phyloP scores from a whole-genome alignment of 1,140 invertebrate genomes.

The Trichoplusia ni region DNA sequence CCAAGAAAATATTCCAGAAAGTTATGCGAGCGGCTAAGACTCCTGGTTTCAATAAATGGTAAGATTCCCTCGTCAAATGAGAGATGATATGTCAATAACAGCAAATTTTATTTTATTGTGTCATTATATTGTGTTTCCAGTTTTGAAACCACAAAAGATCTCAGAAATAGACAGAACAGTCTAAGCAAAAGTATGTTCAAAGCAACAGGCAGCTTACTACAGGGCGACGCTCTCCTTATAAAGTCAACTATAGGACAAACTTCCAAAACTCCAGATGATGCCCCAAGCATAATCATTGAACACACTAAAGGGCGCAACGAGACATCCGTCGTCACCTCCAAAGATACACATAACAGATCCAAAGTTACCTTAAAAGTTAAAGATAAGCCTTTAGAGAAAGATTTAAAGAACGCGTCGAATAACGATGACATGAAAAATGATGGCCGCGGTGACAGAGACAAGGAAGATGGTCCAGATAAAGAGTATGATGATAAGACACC shows the following conservation, averaged over 20 bases:
- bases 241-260: constrained; percentile 66
- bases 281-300: constrained; percentile 52
- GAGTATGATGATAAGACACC: constrained; percentile 76
- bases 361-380: constrained; percentile 30
- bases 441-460: constrained; percentile 48
- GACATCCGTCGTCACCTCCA: constrained; percentile 35
- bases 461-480: constrained; percentile 60
- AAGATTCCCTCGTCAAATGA: no score
- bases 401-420: constrained; percentile 66
- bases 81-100: no score
- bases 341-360: constrained; percentile 34
- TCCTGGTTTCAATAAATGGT: constrained; percentile 71
- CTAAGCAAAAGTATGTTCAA: constrained; percentile 75
- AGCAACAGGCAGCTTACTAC: constrained; percentile 66
- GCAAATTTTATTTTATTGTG: neutral
- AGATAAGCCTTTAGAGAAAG: constrained; percentile 35
- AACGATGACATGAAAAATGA: constrained; percentile 62
- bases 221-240: constrained; percentile 71
- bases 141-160: constrained; percentile 75
- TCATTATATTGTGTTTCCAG: no score
- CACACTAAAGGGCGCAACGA: constrained; percentile 37
- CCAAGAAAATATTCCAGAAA: constrained; percentile 67
- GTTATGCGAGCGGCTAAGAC: constrained; percentile 66
- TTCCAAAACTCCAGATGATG: constrained; percentile 56
- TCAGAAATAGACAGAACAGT: constrained; percentile 75